A percentile compares a stretch with the other conserved stretches of the same genome.
These are phyloP conservation scores for Drosophila multiciliata DNA, from an alignment of 2,888 invertebrate species.

Conservation along the genomic window DNA sequence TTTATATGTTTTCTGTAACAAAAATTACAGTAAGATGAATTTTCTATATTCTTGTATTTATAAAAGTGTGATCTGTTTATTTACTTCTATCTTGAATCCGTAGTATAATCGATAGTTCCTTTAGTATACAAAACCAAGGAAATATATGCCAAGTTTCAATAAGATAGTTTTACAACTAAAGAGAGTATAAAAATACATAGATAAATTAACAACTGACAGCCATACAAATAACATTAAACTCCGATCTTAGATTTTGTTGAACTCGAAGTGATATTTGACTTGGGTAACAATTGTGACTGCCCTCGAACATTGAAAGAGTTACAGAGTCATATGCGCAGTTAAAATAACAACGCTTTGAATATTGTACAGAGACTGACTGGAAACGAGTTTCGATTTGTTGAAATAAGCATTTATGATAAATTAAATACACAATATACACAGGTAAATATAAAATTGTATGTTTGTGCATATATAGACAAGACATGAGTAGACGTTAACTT, in stretches of 20 bases:
- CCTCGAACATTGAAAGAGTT: slow-evolving; percentile 47
- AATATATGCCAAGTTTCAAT: background rate
- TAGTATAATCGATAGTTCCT: background rate
- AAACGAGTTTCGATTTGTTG: slow-evolving; percentile 73
- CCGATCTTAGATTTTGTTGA: background rate
- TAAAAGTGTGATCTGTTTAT: background rate
- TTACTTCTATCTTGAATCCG: background rate
- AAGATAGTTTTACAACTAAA: background rate
- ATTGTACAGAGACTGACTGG: slow-evolving; percentile 39
- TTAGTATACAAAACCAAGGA: background rate
- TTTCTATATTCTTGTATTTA: background rate
- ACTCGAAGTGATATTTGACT: background rate
- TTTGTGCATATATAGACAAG: slow-evolving; percentile 13
- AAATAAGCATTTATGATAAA: slow-evolving; percentile 60
- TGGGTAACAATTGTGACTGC: slow-evolving; percentile 17
- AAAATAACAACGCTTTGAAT: slow-evolving; percentile 63
- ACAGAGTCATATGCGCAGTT: slow-evolving; percentile 60
- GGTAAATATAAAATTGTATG: slow-evolving; percentile 14
- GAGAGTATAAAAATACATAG: background rate
- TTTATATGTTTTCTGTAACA: background rate
- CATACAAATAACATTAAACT: background rate
- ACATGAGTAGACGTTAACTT: slow-evolving; percentile 51
- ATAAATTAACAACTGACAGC: background rate
- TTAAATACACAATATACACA: slow-evolving; percentile 40
- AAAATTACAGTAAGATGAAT: background rate